Percentiles rank a stretch among this genome's conserved stretches.
Conservation (phyloP, 2,113 vertebrate genomes). For the Glaucidium brasilianum region DNA sequence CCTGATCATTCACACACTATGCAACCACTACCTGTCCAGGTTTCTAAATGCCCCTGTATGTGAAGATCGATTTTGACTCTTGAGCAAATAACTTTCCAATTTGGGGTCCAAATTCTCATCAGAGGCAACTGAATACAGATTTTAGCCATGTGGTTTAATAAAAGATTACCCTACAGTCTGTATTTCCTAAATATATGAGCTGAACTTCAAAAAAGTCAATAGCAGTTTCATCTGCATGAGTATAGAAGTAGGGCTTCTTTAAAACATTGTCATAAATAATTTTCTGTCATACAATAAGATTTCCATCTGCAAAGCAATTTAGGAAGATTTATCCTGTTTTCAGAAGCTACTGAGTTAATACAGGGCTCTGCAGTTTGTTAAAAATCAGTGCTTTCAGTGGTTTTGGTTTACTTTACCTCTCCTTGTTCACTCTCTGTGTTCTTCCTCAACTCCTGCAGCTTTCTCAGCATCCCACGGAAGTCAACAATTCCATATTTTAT, state of each 20-base stretch:
- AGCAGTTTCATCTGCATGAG: neutral
- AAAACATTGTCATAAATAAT: neutral
- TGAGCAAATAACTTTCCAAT: neutral
- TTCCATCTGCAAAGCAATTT: neutral
- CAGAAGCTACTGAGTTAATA: neutral
- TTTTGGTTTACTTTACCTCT: conserved; percentile 62
- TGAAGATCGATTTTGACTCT: neutral
- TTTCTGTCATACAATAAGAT: neutral
- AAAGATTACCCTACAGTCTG: neutral
- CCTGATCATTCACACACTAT: neutral
- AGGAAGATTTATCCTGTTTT: neutral
- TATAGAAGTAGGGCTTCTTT: neutral
- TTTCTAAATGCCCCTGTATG: neutral
- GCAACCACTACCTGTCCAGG: neutral
- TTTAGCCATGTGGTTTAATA: neutral
- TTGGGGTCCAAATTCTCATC: neutral
- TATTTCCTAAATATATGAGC: neutral
- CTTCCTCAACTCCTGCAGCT: conserved; percentile 75
- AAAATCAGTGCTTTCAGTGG: neutral
- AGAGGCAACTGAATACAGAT: neutral
- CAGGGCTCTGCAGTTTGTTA: neutral
- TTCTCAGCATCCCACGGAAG: conserved; percentile 78
- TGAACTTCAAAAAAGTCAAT: neutral
- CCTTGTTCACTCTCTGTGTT: conserved; percentile 67
- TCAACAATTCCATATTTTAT: conserved; percentile 78